Conservation (phyloP, 2,888 invertebrate species). For the Muschampia plurimacula region DNA sequence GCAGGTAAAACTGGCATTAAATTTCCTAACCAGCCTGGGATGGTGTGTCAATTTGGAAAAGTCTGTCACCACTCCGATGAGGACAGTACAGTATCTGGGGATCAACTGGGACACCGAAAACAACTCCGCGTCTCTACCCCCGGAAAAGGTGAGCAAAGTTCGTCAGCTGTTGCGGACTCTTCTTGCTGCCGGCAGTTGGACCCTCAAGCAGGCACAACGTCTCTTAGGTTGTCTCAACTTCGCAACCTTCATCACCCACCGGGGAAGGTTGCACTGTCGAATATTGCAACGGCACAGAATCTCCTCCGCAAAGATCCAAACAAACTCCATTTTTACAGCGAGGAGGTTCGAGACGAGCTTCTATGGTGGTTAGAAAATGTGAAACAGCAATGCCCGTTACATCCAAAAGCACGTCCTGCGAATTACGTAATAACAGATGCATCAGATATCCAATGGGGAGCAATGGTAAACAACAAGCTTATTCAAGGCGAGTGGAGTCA, state of each 20-base stretch:
- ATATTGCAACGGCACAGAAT: slow-evolving; percentile 34
- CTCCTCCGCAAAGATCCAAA: background rate
- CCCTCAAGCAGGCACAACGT: slow-evolving; percentile 42
- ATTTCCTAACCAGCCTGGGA: slow-evolving; percentile 28
- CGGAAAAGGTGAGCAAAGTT: slow-evolving; percentile 24
- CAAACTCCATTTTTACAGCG: background rate
- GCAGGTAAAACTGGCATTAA: background rate
- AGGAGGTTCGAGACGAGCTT: slow-evolving; percentile 26
- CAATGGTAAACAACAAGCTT: slow-evolving; percentile 31
- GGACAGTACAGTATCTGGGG: slow-evolving; percentile 35
- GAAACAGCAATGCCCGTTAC: background rate
- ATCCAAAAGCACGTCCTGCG: background rate
- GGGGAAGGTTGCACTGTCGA: slow-evolving; percentile 43
- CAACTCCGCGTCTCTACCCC: slow-evolving; percentile 37
- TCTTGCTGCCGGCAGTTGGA: slow-evolving; percentile 25
- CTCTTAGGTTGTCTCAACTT: slow-evolving; percentile 43
- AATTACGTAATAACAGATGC: slow-evolving; percentile 27
- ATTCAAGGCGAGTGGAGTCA: slow-evolving; percentile 29
- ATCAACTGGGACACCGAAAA: slow-evolving; percentile 39
- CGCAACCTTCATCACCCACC: slow-evolving; percentile 43
- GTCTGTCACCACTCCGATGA: slow-evolving; percentile 26
- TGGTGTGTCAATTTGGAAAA: slow-evolving; percentile 29
- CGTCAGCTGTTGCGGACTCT: slow-evolving; percentile 1
- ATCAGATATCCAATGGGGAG: slow-evolving; percentile 31
- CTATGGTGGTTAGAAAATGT: slow-evolving; percentile 38